These are phyloP conservation scores for Alethe castanea DNA, from an alignment of 2,113 vertebrate species.

Conservation along the genomic window DNA sequence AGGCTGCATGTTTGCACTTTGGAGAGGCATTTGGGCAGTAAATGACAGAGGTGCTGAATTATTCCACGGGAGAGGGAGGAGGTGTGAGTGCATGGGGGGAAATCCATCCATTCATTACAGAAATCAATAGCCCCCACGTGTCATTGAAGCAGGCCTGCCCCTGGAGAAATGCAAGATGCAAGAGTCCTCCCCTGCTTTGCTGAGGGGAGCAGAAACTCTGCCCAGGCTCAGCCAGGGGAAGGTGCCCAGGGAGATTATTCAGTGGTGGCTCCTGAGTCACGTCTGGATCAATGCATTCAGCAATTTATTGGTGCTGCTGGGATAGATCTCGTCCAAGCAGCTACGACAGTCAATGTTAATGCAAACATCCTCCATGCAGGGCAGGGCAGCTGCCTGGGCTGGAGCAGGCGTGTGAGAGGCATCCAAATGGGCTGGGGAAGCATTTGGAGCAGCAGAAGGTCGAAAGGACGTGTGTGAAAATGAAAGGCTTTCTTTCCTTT, in stretches of 20 bases:
- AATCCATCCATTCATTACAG: slow-evolving; percentile 37
- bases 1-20: not conserved
- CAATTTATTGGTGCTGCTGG: slow-evolving; percentile 17
- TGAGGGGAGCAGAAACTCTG: slow-evolving; percentile 30
- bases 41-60: slow-evolving; percentile 1
- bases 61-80: not conserved
- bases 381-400: not conserved
- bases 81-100: not conserved
- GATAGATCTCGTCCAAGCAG: not conserved
- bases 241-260: slow-evolving; percentile 20
- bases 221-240: not conserved
- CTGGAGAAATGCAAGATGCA: slow-evolving; percentile 13
- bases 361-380: not conserved
- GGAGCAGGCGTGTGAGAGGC: not conserved
- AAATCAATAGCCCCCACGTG: slow-evolving; percentile 32
- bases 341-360: not conserved
- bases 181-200: slow-evolving; percentile 10
- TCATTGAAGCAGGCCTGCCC: not conserved
- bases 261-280: slow-evolving; percentile 28
- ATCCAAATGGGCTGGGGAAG: not conserved
- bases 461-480: not conserved
- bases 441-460: not conserved
- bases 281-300: not conserved
- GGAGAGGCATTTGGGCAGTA: not conserved
- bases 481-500: not conserved